Evolutionary conservation across 2,888 invertebrate species (phyloP).

Genomic region (Trichogramma evanescens): DNA sequence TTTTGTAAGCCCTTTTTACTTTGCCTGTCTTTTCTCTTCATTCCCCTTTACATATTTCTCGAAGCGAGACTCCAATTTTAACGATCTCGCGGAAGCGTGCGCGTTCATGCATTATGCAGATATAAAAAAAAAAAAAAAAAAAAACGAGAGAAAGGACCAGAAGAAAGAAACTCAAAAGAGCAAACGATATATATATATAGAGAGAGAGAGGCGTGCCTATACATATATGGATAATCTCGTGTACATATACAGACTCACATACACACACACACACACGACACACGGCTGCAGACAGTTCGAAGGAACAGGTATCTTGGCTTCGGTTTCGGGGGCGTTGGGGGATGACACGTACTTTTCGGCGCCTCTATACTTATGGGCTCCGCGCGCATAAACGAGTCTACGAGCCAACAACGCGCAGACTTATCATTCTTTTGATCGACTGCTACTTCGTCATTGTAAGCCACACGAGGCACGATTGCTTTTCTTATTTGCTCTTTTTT

Average conservation of each 20-base stretch:
- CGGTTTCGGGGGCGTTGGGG: neutral
- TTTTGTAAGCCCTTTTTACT: too few species aligned
- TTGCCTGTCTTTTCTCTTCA: slow-evolving; percentile 3
- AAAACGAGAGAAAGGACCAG: neutral
- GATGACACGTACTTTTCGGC: slow-evolving; percentile 23
- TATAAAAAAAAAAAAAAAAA: neutral
- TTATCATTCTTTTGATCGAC: slow-evolving; percentile 12
- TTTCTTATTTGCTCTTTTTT: neutral
- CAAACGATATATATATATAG: neutral
- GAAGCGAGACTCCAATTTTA: slow-evolving; percentile 25
- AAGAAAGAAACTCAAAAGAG: neutral
- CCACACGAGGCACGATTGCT: slow-evolving; percentile 3
- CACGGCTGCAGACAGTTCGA: slow-evolving; percentile 1
- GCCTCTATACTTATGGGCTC: neutral
- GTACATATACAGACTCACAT: neutral
- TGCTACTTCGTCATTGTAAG: slow-evolving; percentile 9
- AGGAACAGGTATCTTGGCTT: slow-evolving; percentile 2
- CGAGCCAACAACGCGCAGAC: neutral
- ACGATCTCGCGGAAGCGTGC: slow-evolving; percentile 27
- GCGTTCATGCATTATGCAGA: slow-evolving; percentile 32
- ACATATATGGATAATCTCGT: neutral
- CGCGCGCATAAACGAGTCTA: neutral
- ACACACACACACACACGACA: neutral
- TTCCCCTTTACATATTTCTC: slow-evolving; percentile 28
- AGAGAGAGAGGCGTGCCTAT: neutral